phyloP scores from a whole-genome alignment of 2,888 invertebrate genomes.

The Ornithoptera alexandrae region DNA sequence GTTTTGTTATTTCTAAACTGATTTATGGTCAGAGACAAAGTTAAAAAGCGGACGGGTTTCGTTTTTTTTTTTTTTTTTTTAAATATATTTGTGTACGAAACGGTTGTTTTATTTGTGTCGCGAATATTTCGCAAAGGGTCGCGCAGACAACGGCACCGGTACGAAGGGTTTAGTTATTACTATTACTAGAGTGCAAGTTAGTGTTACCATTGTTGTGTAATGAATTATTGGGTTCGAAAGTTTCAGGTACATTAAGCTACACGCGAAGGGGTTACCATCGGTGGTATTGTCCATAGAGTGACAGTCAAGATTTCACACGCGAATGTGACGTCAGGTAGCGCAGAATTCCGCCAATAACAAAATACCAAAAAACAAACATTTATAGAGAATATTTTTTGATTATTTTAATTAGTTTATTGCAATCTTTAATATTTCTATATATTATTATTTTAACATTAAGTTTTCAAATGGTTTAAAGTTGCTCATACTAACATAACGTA shows the following conservation, averaged over 20 bases:
- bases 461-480: neutral
- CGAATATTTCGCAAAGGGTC: constrained; percentile 73
- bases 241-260: constrained; percentile 78
- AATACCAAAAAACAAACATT: no score
- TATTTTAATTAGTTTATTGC: neutral
- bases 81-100: constrained; percentile 75
- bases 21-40: constrained; percentile 75
- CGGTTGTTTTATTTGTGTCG: constrained; percentile 79
- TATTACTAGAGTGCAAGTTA: constrained; percentile 73
- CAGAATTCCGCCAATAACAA: neutral
- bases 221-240: constrained; percentile 78
- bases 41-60: constrained; percentile 56
- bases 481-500: constrained; percentile 39
- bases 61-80: constrained; percentile 63
- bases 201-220: constrained; percentile 73
- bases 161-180: constrained; percentile 73
- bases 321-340: constrained; percentile 66
- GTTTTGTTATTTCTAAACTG: constrained; percentile 69
- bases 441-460: no score
- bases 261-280: constrained; percentile 70
- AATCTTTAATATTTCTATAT: no score
- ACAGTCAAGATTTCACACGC: constrained; percentile 73
- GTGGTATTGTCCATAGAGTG: constrained; percentile 58
- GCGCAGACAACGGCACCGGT: constrained; percentile 59
- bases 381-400: no score